Evolutionary conservation across 2,888 invertebrate genomes (phyloP), one percentile per base, ranked within the genome.

Genomic region (Congeria kusceri): DNA sequence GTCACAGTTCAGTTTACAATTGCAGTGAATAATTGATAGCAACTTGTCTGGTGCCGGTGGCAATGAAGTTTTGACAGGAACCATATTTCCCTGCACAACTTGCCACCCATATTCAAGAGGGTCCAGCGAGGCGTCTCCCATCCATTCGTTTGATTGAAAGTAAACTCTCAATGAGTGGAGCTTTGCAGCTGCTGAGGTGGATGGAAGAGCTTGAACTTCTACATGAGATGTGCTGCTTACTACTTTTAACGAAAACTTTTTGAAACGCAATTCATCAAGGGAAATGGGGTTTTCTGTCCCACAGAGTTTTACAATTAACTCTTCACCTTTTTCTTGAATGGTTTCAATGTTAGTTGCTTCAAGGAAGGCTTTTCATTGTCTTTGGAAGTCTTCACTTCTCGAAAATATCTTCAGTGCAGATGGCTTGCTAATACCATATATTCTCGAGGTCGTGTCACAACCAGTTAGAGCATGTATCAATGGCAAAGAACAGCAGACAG

Each of bases 391-490:
- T 3, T 25, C 15, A 18, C 44, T 25, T 15, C n/a, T 27, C 23
- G 27, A 29, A 11, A 62, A 15, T 25, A 69, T 80, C 23, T 80
- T 77, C n/a, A 80, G 47, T 18, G 46, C 49, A 15, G 63, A 7
- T 3, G 57, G 58, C 53, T 83, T 80, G 0, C 83, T 78, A 9
- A 71, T 44, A 18, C 80, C 80, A 64, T 57, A 84, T 13, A 85
- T 13, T 11, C 78, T 59, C 11, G 74, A 77, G 3, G 77, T 74
- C 4, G 80, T 63, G 58, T 85, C 82, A 63, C 85, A 84, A 18
- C 84, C 83, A 11, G 64, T 56, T 13, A 83, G 20, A 20, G 85
- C 84, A 74, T 86, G 84, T 7, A 84, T 25, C 64, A 80, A 77
- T 13, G 62, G 77, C 18, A 86, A 7, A 28, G 80, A 85, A 5